Conservation (phyloP, 92 coral and sea anemone genomes). For the Palythoa heliodiscus region DNA sequence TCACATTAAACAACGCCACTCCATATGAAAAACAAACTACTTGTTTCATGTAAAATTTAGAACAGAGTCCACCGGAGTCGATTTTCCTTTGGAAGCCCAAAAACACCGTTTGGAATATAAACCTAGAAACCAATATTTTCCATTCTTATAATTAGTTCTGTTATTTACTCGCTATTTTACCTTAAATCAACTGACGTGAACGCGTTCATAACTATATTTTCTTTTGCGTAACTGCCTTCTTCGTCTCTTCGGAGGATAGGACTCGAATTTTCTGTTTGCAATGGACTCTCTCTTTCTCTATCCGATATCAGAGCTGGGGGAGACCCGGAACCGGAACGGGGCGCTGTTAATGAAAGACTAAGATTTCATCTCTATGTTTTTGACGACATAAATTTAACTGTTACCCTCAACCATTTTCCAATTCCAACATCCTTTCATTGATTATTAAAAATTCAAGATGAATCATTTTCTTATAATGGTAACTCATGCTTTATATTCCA, state of each 20-base stretch:
- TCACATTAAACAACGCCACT: conserved; percentile 35
- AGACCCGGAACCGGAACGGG: conserved; percentile 20
- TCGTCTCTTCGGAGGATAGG: conserved; percentile 27
- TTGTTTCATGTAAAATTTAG: not conserved
- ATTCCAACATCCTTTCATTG: not conserved
- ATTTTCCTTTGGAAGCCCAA: not conserved
- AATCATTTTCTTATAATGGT: not conserved
- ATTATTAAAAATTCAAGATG: not conserved
- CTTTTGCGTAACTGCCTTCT: conserved; percentile 15
- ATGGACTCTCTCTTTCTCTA: conserved; percentile 24
- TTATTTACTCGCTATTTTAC: conserved; percentile 20
- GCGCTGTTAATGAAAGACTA: conserved; percentile 25
- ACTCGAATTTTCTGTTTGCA: not conserved
- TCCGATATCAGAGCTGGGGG: conserved; percentile 46
- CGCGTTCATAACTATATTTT: conserved; percentile 34
- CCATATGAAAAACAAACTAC: conserved; percentile 29
- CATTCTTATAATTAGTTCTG: not conserved
- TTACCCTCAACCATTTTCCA: not conserved
- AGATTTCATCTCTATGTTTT: not conserved
- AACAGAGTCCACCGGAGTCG: not conserved
- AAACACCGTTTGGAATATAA: not conserved
- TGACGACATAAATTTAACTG: not conserved
- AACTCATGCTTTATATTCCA: too few species aligned
- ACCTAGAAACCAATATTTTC: not conserved
- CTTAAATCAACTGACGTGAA: conserved; percentile 55